Evolutionary conservation across 2,888 invertebrate species (phyloP).

Genomic region (Troides aeacus): DNA sequence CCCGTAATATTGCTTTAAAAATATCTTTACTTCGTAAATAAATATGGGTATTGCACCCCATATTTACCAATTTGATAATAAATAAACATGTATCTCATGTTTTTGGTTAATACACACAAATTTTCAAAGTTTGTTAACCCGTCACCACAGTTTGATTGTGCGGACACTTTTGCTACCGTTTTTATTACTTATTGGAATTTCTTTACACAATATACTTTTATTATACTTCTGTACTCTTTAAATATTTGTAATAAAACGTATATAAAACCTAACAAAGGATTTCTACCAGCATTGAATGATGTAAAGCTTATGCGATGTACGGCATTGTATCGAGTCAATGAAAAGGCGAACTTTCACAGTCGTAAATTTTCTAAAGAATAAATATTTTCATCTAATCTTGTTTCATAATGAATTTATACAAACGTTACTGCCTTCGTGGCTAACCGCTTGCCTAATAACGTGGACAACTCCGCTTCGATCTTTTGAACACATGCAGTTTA

Average conservation of each 20-base stretch:
- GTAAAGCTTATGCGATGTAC: constrained; percentile 3
- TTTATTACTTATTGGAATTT: constrained; percentile 10
- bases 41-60: too few relatives aligned
- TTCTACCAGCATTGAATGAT: constrained; percentile 6
- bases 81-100: not conserved
- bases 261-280: constrained; percentile 21
- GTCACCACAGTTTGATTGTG: constrained; percentile 6
- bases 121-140: constrained; percentile 12
- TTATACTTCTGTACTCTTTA: constrained; percentile 9
- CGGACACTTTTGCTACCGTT: constrained; percentile 2
- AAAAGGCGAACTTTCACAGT: not conserved
- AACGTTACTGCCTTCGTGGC: not conserved
- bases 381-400: not conserved
- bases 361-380: not conserved
- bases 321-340: not conserved
- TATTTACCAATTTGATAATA: not conserved
- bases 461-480: not conserved
- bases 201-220: constrained; percentile 18
- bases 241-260: constrained; percentile 19
- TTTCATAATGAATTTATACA: not conserved
- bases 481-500: too few relatives aligned
- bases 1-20: too few relatives aligned
- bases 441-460: not conserved
- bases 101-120: not conserved
- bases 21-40: too few relatives aligned